Conservation (phyloP, 2,888 invertebrate genomes). For the Nebria brevicollis region DNA sequence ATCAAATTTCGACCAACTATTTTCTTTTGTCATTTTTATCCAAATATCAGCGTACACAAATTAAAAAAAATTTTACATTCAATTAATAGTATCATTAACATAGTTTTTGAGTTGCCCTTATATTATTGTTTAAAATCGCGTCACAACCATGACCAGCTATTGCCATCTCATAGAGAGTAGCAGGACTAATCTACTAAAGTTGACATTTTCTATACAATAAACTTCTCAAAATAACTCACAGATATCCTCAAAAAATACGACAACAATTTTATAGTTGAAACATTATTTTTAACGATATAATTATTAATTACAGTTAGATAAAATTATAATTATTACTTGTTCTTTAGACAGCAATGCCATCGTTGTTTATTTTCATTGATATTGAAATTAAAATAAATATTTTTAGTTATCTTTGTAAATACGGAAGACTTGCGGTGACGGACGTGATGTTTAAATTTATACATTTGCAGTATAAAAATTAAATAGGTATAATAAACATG, state of each 20-base stretch:
- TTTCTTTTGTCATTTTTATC: too few relatives aligned
- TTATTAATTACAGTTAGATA: not conserved
- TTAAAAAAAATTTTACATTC: too few relatives aligned
- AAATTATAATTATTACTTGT: not conserved
- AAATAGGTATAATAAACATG: not conserved
- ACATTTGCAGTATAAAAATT: not conserved
- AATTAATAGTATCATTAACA: too few relatives aligned
- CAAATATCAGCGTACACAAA: too few relatives aligned
- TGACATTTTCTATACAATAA: not conserved
- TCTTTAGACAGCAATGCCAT: not conserved
- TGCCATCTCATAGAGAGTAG: not conserved
- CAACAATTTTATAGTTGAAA: not conserved
- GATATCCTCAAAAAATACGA: not conserved
- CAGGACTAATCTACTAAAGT: not conserved
- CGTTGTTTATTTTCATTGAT: not conserved
- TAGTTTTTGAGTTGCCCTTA: not conserved
- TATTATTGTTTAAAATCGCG: not conserved
- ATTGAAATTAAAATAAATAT: constrained; percentile 1
- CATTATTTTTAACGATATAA: not conserved
- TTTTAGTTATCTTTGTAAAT: not conserved
- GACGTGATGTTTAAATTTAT: not conserved
- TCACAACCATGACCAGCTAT: not conserved
- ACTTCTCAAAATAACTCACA: not conserved
- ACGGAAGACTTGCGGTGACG: not conserved
- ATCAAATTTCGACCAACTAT: too few relatives aligned